phyloP scores from a whole-genome alignment of 1,140 invertebrate genomes.

The Spodoptera frugiperda region DNA sequence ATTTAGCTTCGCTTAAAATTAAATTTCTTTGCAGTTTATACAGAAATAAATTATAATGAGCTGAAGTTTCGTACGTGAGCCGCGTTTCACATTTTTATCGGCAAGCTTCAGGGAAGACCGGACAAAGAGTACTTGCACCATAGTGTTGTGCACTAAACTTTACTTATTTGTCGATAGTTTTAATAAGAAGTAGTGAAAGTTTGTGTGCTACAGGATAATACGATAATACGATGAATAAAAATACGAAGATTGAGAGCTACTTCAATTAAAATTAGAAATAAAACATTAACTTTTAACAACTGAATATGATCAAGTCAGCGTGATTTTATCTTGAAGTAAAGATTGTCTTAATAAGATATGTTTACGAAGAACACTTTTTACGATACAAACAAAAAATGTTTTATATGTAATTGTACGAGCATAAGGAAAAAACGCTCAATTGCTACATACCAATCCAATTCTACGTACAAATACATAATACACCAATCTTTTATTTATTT shows the following conservation, averaged over 20 bases:
- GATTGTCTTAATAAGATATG: too few relatives aligned
- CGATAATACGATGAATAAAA: neutral
- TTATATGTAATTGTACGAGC: too few relatives aligned
- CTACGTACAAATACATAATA: too few relatives aligned
- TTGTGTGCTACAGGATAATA: neutral
- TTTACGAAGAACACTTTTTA: too few relatives aligned
- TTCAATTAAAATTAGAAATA: neutral
- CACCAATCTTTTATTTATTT: too few relatives aligned
- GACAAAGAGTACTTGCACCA: neutral
- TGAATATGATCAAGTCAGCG: too few relatives aligned
- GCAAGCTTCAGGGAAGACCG: neutral
- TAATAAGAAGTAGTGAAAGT: neutral
- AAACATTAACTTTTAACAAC: neutral
- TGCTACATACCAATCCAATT: too few relatives aligned
- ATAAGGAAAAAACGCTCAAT: too few relatives aligned
- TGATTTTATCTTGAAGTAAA: too few relatives aligned
- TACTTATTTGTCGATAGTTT: neutral
- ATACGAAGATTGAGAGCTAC: too few relatives aligned
- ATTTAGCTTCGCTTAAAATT: too few relatives aligned
- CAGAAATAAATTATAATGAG: neutral
- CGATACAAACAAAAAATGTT: too few relatives aligned
- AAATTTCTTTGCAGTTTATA: neutral
- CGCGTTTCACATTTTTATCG: conserved; percentile 16
- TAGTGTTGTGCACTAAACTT: neutral
- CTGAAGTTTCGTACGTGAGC: neutral